These are phyloP conservation scores for Bubo blakistoni DNA, from an alignment of 2,113 vertebrate species.

Conservation along the genomic window DNA sequence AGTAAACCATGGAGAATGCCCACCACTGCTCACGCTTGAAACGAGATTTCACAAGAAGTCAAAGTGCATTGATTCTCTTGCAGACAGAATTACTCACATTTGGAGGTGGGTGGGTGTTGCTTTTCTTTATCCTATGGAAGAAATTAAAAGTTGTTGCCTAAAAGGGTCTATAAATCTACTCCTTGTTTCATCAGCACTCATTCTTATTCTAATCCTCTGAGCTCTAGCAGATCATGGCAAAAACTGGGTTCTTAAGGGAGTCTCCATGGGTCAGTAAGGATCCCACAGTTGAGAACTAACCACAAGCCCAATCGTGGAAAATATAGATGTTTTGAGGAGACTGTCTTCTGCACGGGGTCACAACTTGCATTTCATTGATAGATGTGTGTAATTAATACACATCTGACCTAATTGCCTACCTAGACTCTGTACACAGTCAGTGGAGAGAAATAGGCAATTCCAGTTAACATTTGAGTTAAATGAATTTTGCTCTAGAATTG, in stretches of 20 bases:
- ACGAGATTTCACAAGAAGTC: not conserved
- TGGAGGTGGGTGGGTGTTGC: not conserved
- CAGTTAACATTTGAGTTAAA: slow-evolving; percentile 7
- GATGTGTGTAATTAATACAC: not conserved
- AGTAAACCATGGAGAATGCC: not conserved
- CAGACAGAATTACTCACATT: not conserved
- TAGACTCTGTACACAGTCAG: not conserved
- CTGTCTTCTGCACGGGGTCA: not conserved
- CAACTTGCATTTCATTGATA: not conserved
- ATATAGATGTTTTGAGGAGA: not conserved
- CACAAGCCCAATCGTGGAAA: accelerated
- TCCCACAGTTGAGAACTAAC: not conserved
- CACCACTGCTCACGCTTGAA: not conserved
- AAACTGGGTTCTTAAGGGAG: not conserved
- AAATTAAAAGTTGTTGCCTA: not conserved
- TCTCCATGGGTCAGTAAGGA: too few relatives aligned
- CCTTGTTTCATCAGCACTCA: not conserved
- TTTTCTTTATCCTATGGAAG: not conserved
- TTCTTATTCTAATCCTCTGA: not conserved
- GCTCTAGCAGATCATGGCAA: not conserved
- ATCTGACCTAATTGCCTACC: not conserved
- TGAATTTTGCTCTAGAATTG: not conserved
- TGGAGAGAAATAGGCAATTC: not conserved
- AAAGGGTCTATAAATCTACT: not conserved
- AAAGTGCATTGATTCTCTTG: not conserved